Evolutionary conservation across 2,113 vertebrate genomes (phyloP).

Genomic region (Microcebus tavaratra): DNA sequence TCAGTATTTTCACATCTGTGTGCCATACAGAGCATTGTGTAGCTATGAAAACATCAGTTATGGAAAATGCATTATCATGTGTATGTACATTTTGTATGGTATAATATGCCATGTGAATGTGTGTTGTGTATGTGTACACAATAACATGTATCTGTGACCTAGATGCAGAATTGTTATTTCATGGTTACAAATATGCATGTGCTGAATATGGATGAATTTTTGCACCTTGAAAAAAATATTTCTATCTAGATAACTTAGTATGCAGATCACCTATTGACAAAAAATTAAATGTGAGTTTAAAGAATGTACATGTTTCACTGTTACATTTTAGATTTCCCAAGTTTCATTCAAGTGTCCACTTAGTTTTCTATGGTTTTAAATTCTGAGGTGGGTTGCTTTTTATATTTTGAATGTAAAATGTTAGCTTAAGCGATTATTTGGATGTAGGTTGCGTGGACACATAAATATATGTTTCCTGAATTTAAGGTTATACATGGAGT

Average conservation of each 20-base stretch:
- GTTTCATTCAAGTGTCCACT: background rate
- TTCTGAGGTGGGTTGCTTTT: background rate
- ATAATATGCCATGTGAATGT: background rate
- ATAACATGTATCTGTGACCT: background rate
- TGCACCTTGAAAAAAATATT: background rate
- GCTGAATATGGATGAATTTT: background rate
- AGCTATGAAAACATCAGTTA: constrained; percentile 1
- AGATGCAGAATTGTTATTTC: background rate
- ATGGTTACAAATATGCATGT: background rate
- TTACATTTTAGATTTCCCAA: background rate
- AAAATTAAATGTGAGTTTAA: background rate
- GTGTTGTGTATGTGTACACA: background rate
- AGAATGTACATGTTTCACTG: background rate
- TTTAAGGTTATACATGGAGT: background rate
- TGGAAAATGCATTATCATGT: background rate
- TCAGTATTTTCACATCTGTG: constrained; percentile 6
- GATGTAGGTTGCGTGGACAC: background rate
- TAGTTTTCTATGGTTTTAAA: background rate
- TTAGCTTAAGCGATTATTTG: background rate
- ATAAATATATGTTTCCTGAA: background rate
- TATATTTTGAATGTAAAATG: background rate
- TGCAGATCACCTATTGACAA: background rate
- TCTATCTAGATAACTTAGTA: background rate
- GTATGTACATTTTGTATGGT: background rate
- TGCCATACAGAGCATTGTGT: background rate